phyloP scores from a whole-genome alignment of 1,140 invertebrate species.

The Dryas iulia region DNA sequence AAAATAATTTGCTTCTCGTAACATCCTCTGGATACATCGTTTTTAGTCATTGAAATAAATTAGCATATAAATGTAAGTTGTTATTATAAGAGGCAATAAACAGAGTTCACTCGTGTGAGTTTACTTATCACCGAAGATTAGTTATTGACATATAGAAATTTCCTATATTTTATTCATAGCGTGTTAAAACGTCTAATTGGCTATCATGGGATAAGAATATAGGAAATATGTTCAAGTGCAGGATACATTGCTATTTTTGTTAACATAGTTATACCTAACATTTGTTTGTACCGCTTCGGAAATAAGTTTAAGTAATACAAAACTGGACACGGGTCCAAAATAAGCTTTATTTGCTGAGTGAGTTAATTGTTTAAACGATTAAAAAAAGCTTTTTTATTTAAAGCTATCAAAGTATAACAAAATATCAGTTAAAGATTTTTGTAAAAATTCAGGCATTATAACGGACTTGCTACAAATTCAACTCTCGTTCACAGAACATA shows the following conservation, averaged over 20 bases:
- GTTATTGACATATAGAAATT: neutral
- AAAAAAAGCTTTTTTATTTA: too few relatives aligned
- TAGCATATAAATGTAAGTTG: neutral
- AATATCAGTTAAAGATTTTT: too few relatives aligned
- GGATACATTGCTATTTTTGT: neutral
- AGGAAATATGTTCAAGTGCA: neutral
- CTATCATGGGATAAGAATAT: too few relatives aligned
- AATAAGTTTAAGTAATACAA: too few relatives aligned
- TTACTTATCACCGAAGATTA: neutral
- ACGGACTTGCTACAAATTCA: too few relatives aligned
- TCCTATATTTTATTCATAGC: neutral
- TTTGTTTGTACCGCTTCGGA: neutral
- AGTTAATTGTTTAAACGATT: too few relatives aligned
- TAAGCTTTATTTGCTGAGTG: too few relatives aligned
- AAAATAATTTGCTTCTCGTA: constrained; percentile 10
- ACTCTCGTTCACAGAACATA: too few relatives aligned
- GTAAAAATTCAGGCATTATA: too few relatives aligned
- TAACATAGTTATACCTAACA: neutral
- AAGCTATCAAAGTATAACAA: too few relatives aligned
- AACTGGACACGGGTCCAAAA: too few relatives aligned
- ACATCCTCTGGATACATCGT: neutral
- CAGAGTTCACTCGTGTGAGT: neutral
- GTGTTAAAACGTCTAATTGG: too few relatives aligned
- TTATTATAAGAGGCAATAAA: neutral
- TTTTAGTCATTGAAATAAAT: neutral